Conservation (phyloP, 2,113 vertebrate genomes). For the Tretioscincus oriximinensis region DNA sequence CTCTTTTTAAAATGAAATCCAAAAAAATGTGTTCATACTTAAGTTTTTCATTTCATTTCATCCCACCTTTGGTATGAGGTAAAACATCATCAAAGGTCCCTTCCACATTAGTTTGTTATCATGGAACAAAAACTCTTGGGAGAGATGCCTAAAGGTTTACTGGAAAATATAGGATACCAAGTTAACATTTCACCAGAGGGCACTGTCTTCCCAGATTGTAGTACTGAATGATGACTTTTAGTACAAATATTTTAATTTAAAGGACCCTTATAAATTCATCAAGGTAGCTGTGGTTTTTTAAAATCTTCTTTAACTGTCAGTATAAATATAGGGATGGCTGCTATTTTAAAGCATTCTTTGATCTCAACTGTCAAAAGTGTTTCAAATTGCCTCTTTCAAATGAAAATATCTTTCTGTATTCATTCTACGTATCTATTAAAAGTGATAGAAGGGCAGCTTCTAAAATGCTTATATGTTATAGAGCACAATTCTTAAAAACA, state of each 20-base stretch:
- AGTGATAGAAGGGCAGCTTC: too few species aligned
- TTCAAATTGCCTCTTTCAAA: neutral
- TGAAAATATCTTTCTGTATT: neutral
- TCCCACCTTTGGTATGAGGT: too few species aligned
- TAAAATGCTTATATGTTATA: too few species aligned
- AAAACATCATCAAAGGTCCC: too few species aligned
- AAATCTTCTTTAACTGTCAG: too few species aligned
- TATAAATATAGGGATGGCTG: neutral
- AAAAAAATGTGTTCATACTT: too few species aligned
- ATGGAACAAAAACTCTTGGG: too few species aligned
- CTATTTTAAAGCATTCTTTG: neutral
- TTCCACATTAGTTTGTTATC: too few species aligned
- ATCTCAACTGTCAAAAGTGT: neutral
- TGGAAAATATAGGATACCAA: neutral
- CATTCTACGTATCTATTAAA: neutral
- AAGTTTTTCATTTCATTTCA: too few species aligned
- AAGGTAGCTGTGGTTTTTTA: neutral
- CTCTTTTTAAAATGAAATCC: too few species aligned
- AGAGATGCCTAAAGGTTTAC: neutral
- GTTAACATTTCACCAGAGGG: conserved; percentile 61
- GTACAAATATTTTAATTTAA: conserved; percentile 2
- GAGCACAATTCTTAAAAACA: too few species aligned
- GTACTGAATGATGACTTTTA: neutral
- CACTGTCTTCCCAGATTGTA: conserved; percentile 55
- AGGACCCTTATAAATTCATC: neutral